Base-by-base conservation (phyloP, 2,888 invertebrate genomes). In the Euplexia lucipara region DNA sequence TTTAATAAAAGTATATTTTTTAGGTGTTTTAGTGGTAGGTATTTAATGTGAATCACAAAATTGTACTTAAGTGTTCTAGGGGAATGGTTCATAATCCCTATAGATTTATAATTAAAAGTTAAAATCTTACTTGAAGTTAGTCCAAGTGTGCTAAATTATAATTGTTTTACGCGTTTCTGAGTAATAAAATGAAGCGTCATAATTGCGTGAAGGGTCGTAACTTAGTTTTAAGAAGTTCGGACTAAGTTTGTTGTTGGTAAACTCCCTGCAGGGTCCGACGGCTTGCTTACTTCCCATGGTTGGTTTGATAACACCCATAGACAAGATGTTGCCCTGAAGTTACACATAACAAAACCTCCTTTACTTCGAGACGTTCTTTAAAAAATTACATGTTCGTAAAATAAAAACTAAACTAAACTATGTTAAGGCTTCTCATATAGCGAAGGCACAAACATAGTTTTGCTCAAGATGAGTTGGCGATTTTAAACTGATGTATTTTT, bases 111-210 rank as follows among this genome's bases (percentile, higher is more conserved):
- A 69, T 69, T 69, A 62, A 62, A 69, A 42, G 10, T 49, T 45
- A 32, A 44, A 42, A 1, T 35, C 7, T 26, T 16, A 60, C 51
- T 47, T 37, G 9, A 61, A 47, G 37, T 44, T 20, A 60, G 48
- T 60, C 41, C 44, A 70, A 74, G 56, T 70, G 70, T 74, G 70
- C 39, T 74, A 64, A 74, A 74, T 76, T 76, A 64, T 74, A 74
- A 74, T 76, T 76, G 64, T 70, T 70, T 60, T 49, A 64, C 54
- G 64, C 76, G 64, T 57, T 70, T 49, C 41, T 45, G 16, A 64
- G 73, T 65, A 76, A 70, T 74, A 75, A 73, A 73, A 70, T 67
- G 58, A 58, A 68, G 68, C 51, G 60, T 57, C 59, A 59, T 70
- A 75, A 79, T 79, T 69, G 68, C 41, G 63, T 70, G 39, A 62